Conservation (phyloP, 2,113 vertebrate species). For the Anolis carolinensis region DNA sequence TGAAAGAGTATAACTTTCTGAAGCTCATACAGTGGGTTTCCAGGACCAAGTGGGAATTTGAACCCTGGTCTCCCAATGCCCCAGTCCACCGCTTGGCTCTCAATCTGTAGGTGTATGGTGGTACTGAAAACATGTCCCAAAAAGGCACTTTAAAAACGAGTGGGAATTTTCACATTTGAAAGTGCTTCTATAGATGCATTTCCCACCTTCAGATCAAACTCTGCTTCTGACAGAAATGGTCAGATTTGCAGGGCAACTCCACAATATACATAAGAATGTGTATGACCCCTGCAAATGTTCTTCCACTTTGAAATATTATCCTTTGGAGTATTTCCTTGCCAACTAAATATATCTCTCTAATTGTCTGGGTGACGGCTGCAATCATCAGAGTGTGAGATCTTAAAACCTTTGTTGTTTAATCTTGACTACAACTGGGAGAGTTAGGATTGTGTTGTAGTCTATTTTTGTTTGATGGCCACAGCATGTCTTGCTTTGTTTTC, state of each 20-base stretch:
- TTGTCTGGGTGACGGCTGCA: constrained; percentile 56
- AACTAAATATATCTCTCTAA: constrained; percentile 64
- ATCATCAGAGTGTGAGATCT: constrained; percentile 51
- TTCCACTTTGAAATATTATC: constrained; percentile 31
- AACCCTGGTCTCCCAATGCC: no score
- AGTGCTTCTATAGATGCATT: not conserved
- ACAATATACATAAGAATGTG: constrained; percentile 31
- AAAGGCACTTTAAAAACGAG: not conserved
- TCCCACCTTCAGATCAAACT: not conserved
- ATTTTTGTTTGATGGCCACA: constrained; percentile 41
- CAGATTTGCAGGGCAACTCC: not conserved
- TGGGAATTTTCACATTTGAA: no score
- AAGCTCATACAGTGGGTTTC: no score
- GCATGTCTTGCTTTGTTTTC: constrained; percentile 42
- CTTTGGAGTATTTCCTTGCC: constrained; percentile 57
- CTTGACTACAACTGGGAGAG: constrained; percentile 25
- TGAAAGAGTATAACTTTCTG: no score
- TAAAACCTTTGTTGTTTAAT: constrained; percentile 59
- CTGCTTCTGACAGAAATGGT: not conserved
- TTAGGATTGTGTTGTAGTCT: constrained; percentile 37
- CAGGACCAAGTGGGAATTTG: no score
- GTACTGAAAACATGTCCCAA: not conserved
- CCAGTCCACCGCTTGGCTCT: no score
- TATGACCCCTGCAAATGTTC: constrained; percentile 51
- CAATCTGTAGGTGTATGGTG: no score